Percentiles rank a stretch among this genome's conserved stretches.
phyloP scores from a whole-genome alignment of 2,113 vertebrate genomes.

The Callipepla californica region DNA sequence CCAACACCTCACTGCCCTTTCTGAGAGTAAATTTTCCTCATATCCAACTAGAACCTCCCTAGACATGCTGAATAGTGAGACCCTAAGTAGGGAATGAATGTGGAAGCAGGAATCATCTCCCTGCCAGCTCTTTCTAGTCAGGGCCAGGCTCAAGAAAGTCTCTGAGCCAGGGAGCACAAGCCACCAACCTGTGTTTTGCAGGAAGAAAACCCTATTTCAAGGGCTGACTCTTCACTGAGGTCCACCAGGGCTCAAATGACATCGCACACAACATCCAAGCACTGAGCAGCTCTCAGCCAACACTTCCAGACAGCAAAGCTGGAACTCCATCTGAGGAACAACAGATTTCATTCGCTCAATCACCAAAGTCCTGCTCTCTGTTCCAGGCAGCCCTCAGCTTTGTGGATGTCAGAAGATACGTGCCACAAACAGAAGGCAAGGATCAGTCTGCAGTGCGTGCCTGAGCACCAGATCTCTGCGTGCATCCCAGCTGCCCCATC shows the following conservation, averaged over 20 bases:
- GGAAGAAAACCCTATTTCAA: neutral
- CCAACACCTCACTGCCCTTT: no score
- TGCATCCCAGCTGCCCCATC: neutral
- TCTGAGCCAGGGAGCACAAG: neutral
- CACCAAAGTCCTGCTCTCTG: neutral
- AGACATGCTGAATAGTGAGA: neutral
- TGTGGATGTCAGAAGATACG: rapidly evolving
- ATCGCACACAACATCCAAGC: rapidly evolving
- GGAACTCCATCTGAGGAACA: neutral
- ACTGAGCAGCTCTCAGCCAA: neutral
- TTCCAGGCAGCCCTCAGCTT: neutral
- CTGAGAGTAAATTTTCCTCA: no score
- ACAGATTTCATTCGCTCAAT: rapidly evolving
- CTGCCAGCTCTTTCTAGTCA: neutral
- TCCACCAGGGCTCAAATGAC: neutral
- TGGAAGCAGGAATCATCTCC: neutral
- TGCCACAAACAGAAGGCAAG: neutral
- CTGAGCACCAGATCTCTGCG: neutral
- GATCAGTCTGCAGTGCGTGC: neutral
- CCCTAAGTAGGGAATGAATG: neutral
- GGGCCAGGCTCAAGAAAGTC: neutral
- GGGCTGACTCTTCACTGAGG: neutral
- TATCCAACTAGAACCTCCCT: neutral
- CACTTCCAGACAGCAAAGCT: neutral
- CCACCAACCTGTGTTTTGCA: rapidly evolving